Evolutionary conservation across 2,113 vertebrate species (phyloP), one percentile per base, ranked within the genome.

Genomic region (Erythrocercus mccallii): DNA sequence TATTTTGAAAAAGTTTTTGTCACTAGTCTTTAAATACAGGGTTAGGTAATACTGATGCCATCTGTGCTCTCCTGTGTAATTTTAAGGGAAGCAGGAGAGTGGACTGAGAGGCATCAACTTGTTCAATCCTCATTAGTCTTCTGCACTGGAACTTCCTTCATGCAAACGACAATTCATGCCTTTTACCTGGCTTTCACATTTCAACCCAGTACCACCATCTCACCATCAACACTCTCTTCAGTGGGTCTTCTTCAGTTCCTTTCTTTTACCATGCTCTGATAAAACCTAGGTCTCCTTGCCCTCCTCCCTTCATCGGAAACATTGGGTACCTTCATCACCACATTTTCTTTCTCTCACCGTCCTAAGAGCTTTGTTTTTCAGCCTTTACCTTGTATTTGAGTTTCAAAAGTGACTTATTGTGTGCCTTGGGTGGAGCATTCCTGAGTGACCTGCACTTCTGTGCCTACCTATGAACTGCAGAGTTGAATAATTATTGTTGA

Each of bases 291-390:
- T 50, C 12, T 62, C 38, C 44, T 88, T 45, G 40, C 5, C 17
- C 38, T 37, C 16, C 9, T 31, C 73, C 35, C 40, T 64, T 60
- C 35, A 5, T 10, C 20, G 48, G n/a, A 74, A 87, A 37, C 9
- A 3, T 4, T 47, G 6, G 6, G 22, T 81, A 7, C 15, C 28
- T 58, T 74, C 30, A 31, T n/a, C 23, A 18, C 48, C 0, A 0
- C 17, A 10, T 1, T 17, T 51, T 79, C 40, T 81, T 87, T 51
- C 72, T 61, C 28, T 85, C 19, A 33, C 50, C 5, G 30, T 71
- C 8, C 3, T 12, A 50, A 50, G 11, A 35, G 11, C 37, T 79
- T 84, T 64, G n/a, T 66, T 56, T 89, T 86, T 89, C 45, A 68
- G 33, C 20, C 48, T 53, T 17, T 51, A 16, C 53, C 15, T 56